Percentiles rank a stretch among this genome's conserved stretches.
Evolutionary conservation across 2,113 vertebrate species (phyloP).

Genomic region (Tursiops truncatus): DNA sequence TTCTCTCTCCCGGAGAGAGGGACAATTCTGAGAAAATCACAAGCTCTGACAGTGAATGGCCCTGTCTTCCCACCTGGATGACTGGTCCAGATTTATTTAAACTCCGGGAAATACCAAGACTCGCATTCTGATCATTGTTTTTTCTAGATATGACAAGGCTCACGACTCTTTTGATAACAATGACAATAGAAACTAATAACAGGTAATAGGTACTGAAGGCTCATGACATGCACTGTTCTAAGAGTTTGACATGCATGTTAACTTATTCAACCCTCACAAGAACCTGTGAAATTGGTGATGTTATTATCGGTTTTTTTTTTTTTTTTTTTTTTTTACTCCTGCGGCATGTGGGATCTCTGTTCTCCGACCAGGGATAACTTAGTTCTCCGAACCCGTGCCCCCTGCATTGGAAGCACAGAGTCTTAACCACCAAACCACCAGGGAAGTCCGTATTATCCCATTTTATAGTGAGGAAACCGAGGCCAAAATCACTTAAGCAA

Average conservation of each 20-base stretch:
- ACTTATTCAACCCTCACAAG: neutral
- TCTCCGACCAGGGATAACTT: no score
- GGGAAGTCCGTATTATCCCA: neutral
- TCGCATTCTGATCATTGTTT: neutral
- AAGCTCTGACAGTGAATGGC: neutral
- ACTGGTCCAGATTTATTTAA: neutral
- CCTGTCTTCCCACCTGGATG: neutral
- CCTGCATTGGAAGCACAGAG: no score
- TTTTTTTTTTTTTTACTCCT: no score
- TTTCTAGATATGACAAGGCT: neutral
- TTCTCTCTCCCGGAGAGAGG: neutral
- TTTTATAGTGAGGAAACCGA: neutral
- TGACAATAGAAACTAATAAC: neutral
- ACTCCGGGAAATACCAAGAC: neutral
- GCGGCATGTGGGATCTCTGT: no score
- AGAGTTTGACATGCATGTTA: neutral
- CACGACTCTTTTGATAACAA: neutral
- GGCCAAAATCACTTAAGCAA: neutral
- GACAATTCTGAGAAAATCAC: neutral
- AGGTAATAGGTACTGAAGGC: neutral
- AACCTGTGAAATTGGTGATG: neutral
- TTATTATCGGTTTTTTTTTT: neutral
- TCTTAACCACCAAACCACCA: no score
- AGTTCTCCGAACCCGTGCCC: no score
- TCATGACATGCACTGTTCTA: fast-evolving